Base-by-base conservation (phyloP, 1,140 invertebrate species). In the Listronotus bonariensis region DNA sequence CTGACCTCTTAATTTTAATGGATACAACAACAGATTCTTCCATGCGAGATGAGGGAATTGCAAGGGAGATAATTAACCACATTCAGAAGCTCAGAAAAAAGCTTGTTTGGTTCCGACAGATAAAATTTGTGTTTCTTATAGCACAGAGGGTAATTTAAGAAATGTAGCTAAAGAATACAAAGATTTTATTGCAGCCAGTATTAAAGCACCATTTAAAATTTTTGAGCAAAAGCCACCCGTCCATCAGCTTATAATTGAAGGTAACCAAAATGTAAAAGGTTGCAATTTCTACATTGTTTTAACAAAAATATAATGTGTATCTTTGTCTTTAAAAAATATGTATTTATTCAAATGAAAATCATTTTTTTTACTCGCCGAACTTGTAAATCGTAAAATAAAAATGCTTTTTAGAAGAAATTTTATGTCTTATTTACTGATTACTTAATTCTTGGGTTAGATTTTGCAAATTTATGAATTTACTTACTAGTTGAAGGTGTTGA, bases 1-100 rank as follows among this genome's bases (percentile, higher is more conserved):
- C 90, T 66, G 90, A 94, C 79, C 87, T 93, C n/a, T 76, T 94
- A 31, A 87, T 94, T 65, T 76, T 94, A 15, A 72, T 93, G 55
- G 89, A 92, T 75, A 83, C 90, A 42, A 90, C 88, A 0, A 88
- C 92, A 1, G 93, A 96, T 80, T 88, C 93, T 72, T 86, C 88
- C 3, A 91, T 98, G 90, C 80, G 92, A 60, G 90, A 97, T 77
- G 96, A 99, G 85, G 95, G 95, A 20, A 82, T 90, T 60, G 92
- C 94, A 0, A 83, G 97, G 61, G 97, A 99, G 82, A 88, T 99
- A 9, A 95, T 98, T 26, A 99, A 99, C 78, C 86, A 97, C 42
- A 86, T 99, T 38, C 98, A 99, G 76, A 98, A 97, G 80, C 81
- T 99, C 0, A 83, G 97, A n/a, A 99, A 99, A 96, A 97, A 79